Conservation (phyloP, 35 echinoderm and acorn worm species). For the Stichopus chloronotus region DNA sequence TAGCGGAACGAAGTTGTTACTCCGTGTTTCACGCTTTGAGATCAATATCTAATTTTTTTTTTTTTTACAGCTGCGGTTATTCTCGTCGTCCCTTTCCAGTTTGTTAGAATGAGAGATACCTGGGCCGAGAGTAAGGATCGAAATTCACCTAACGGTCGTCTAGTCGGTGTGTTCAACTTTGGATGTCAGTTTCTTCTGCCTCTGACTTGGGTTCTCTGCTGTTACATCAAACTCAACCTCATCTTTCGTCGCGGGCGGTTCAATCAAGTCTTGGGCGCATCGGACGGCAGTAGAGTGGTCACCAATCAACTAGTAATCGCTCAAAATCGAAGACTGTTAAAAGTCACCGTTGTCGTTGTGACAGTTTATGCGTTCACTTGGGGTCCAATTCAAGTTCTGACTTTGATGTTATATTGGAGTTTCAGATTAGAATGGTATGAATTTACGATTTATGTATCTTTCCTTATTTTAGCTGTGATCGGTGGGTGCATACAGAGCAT, state of each 20-base stretch:
- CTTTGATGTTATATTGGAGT: background rate
- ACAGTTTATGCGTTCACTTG: slow-evolving; percentile 38
- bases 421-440: background rate
- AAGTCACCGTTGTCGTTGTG: slow-evolving; percentile 15
- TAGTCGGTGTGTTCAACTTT: background rate
- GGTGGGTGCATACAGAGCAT: slow-evolving; percentile 37
- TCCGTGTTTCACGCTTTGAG: no score
- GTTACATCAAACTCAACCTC: slow-evolving; percentile 7
- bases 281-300: background rate
- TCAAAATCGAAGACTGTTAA: slow-evolving; percentile 1
- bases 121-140: no score
- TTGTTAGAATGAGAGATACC: background rate
- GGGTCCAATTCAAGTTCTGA: slow-evolving; percentile 44
- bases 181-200: slow-evolving; percentile 14
- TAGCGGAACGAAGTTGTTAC: no score
- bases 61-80: background rate
- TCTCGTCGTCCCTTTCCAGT: background rate
- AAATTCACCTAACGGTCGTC: background rate
- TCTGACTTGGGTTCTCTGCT: slow-evolving; percentile 6
- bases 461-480: slow-evolving; percentile 13
- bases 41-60: background rate
- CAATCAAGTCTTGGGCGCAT: background rate
- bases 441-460: background rate
- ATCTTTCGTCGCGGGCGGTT: slow-evolving; percentile 27
- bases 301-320: background rate